phyloP scores from a whole-genome alignment of 2,113 vertebrate genomes.

The Lasiurus borealis region DNA sequence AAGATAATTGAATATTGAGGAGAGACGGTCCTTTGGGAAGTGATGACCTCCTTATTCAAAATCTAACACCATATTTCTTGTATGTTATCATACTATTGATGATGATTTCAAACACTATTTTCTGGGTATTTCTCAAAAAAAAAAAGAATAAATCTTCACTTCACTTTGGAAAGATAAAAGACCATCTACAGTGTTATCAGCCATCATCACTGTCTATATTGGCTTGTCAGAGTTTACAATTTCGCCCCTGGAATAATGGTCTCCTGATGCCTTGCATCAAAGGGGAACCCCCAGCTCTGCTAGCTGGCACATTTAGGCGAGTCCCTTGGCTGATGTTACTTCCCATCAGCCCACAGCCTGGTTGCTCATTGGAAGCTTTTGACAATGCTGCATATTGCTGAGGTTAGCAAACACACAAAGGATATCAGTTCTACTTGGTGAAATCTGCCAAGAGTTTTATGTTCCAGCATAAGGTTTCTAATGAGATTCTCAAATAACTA shows the following conservation, averaged over 20 bases:
- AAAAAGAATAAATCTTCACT: background rate
- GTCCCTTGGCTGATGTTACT: background rate
- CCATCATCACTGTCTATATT: background rate
- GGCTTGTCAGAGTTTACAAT: background rate
- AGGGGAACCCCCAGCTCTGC: too few relatives aligned
- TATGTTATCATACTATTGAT: background rate
- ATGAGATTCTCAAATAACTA: background rate
- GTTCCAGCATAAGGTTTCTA: background rate
- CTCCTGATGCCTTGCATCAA: background rate
- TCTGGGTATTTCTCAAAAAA: background rate
- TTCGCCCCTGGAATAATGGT: background rate
- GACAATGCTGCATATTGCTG: background rate
- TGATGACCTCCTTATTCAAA: background rate
- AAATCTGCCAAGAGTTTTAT: conserved; percentile 4
- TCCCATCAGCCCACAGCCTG: background rate
- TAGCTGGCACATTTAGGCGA: background rate
- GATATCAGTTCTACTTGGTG: background rate
- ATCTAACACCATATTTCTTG: background rate
- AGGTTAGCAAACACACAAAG: background rate
- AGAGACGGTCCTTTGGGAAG: background rate
- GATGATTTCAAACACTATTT: background rate
- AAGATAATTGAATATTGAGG: background rate
- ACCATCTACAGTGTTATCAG: fast-evolving
- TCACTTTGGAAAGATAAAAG: conserved; percentile 18
- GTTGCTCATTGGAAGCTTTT: background rate